Base-by-base conservation (phyloP, 64 coral and sea anemone species). In the Porites australiensis region DNA sequence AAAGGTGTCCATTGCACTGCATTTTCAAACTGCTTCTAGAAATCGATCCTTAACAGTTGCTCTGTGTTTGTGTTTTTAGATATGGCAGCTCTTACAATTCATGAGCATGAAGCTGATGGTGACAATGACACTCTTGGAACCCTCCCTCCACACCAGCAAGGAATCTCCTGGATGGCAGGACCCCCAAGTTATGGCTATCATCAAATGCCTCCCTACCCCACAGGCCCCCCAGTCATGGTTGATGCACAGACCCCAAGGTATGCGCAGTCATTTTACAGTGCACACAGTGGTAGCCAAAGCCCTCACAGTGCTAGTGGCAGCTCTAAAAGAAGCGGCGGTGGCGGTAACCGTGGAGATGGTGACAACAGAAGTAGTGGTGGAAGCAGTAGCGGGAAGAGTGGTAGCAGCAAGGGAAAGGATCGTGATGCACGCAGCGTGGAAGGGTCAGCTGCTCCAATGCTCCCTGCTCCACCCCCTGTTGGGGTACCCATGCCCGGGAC, bases 291-390 rank as follows among this genome's bases (percentile, higher is more conserved):
- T 13, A 99, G 98, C 88, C 92, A 95, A 55, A 99, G 98, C 47
- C 98, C 98, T 2, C 98, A 96, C 13, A 99, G 98, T 54, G 94
- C 90, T 43, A 99, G 98, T 59, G 94, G 98, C 7, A 96, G 98
- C 73, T 99, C 98, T 11, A 93, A 94, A 66, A 90, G 89, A 55
- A 95, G 98, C 15, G 89, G 97, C 20, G 96, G 91, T 51, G 83
- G 89, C 23, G 91, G 92, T 23, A 88, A 88, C 54, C 74, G 87
- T 3, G 98, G 64, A 23, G 94, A 94, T 47, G 91, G 86, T 11
- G 90, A 96, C 55, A 87, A 92, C 16, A 93, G 92, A 43, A 99
- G 98, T 22, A 98, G 95, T 83, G 92, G 95, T n/a, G 98, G 94
- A 13, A 99, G 98, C 83, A 96, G 98, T 20, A 99, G 98, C 69